Percentiles rank a stretch among this genome's conserved stretches.
Evolutionary conservation across 1,140 invertebrate genomes (phyloP).

Genomic region (Scaptodrosophila lebanonensis): DNA sequence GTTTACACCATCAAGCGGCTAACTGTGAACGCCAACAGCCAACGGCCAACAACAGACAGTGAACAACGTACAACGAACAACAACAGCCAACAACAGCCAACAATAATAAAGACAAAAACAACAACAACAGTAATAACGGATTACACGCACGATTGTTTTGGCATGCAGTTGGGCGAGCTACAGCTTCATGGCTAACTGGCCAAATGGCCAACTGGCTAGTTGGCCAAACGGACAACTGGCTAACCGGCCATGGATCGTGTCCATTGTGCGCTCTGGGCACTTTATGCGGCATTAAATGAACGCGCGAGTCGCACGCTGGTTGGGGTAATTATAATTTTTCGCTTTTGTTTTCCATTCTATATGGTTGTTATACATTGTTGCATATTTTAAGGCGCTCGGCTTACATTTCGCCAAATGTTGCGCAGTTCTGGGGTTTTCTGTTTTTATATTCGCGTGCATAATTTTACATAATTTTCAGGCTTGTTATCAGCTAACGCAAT

Average conservation of each 20-base stretch:
- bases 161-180: background rate
- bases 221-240: background rate
- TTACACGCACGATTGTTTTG: conserved; percentile 68
- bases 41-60: background rate
- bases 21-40: conserved; percentile 1
- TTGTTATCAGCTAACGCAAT: conserved; percentile 31
- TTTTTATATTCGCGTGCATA: conserved; percentile 44
- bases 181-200: no score
- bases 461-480: conserved; percentile 62
- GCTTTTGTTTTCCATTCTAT: conserved; percentile 28
- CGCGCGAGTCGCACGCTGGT: conserved; percentile 15
- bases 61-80: no score
- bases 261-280: conserved; percentile 4
- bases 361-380: conserved; percentile 54
- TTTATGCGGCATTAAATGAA: conserved; percentile 19
- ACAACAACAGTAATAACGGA: conserved; percentile 27
- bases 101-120: no score
- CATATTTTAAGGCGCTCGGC: conserved; percentile 47
- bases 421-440: background rate
- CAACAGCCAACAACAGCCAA: no score
- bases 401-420: no score
- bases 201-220: conserved; percentile 7
- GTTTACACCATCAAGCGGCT: conserved; percentile 55
- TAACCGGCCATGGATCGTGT: no score
- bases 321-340: conserved; percentile 59